Evolutionary conservation across 1,140 invertebrate genomes (phyloP).

Genomic region (Eulimnadia texana): DNA sequence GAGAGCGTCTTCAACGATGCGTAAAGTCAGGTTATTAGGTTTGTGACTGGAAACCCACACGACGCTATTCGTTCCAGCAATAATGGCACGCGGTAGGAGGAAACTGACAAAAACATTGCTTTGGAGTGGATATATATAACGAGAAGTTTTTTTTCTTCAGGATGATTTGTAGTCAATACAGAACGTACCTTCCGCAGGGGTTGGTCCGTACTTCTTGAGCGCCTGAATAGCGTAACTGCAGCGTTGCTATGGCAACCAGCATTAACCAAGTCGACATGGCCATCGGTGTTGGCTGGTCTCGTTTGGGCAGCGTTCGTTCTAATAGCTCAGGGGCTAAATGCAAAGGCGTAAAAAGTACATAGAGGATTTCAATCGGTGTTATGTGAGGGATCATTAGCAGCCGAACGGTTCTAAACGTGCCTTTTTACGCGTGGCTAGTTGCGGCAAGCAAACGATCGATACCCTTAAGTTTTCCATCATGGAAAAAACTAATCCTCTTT

Average conservation of each 20-base stretch:
- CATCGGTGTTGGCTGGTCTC: no score
- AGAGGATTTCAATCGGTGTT: no score
- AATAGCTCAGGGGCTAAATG: no score
- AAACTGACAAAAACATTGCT: not conserved
- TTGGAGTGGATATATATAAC: no score
- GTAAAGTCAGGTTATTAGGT: not conserved
- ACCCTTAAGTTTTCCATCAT: not conserved
- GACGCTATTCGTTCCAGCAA: not conserved
- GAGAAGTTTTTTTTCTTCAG: no score
- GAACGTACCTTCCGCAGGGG: not conserved
- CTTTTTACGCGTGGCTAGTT: not conserved
- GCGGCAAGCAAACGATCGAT: not conserved
- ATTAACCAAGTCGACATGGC: no score
- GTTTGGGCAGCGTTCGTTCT: no score
- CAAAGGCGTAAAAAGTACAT: no score
- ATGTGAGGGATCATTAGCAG: not conserved
- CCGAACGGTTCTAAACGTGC: not conserved
- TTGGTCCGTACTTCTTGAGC: no score
- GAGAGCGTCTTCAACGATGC: not conserved
- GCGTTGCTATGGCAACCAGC: no score
- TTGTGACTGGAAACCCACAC: not conserved
- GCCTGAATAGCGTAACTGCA: no score
- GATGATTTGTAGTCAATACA: not conserved
- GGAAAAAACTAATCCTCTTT: not conserved
- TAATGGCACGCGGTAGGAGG: not conserved